Conservation (phyloP, 2,797 vertebrate genomes). For the Chiroxiphia lanceolata region DNA sequence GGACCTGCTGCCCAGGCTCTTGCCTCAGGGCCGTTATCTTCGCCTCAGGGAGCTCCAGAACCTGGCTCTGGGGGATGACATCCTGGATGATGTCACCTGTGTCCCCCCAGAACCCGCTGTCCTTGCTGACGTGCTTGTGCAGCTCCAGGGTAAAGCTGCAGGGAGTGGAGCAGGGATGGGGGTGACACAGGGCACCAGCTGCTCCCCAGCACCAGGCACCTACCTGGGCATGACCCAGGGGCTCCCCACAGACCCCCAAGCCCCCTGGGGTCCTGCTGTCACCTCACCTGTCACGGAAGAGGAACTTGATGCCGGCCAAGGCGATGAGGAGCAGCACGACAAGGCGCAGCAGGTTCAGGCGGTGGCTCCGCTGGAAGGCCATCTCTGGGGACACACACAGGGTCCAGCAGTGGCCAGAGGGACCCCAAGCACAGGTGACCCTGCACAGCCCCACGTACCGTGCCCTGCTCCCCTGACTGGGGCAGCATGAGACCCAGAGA, state of each 20-base stretch:
- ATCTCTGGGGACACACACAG: not conserved
- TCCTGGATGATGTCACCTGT: not conserved
- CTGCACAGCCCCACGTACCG: fast-evolving
- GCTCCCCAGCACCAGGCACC: too few relatives aligned
- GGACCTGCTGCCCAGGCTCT: not conserved
- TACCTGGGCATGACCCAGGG: fast-evolving
- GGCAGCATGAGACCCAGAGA: not conserved
- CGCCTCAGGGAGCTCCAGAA: not conserved
- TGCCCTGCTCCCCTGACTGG: not conserved
- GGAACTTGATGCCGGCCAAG: conserved; percentile 65
- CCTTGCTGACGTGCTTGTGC: not conserved
- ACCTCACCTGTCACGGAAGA: conserved; percentile 60
- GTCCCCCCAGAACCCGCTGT: conserved; percentile 52
- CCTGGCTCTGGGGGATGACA: not conserved
- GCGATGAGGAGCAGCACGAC: conserved; percentile 52
- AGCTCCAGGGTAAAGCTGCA: conserved; percentile 53
- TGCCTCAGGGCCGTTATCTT: not conserved
- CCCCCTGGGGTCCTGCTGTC: not conserved
- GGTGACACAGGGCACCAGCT: not conserved
- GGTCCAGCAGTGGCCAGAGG: not conserved
- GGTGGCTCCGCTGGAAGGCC: conserved; percentile 55
- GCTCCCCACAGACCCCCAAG: fast-evolving
- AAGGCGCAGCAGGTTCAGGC: conserved; percentile 63
- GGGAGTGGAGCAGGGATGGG: not conserved
- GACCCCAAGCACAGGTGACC: not conserved